phyloP scores from a whole-genome alignment of 2,888 invertebrate genomes.

The Melanchra persicariae region DNA sequence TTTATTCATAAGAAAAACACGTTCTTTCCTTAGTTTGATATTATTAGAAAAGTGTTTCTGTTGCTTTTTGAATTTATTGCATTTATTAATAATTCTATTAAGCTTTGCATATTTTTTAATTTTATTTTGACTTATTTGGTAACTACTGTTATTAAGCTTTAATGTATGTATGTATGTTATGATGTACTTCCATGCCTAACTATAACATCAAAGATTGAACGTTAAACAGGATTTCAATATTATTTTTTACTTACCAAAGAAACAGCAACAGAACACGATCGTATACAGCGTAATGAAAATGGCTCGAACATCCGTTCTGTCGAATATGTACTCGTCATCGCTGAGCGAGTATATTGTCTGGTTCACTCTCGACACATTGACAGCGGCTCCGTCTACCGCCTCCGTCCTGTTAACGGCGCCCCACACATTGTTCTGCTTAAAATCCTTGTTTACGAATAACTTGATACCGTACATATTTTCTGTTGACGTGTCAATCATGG shows the following conservation, averaged over 20 bases:
- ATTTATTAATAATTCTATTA: no score
- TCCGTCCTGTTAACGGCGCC: slow-evolving; percentile 73
- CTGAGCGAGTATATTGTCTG: slow-evolving; percentile 74
- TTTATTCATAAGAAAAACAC: no score
- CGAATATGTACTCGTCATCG: slow-evolving; percentile 93
- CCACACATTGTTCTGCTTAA: slow-evolving; percentile 72
- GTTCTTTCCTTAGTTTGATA: no score
- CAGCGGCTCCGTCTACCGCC: slow-evolving; percentile 44
- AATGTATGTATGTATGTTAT: no score
- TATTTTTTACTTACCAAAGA: slow-evolving; percentile 93
- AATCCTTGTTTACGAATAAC: slow-evolving; percentile 75
- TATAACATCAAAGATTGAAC: not conserved
- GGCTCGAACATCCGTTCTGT: slow-evolving; percentile 93
- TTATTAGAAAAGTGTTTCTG: no score
- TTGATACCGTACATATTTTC: slow-evolving; percentile 78
- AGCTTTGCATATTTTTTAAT: no score
- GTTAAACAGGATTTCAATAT: not conserved
- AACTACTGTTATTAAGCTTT: no score
- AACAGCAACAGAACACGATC: slow-evolving; percentile 95
- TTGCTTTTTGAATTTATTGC: no score
- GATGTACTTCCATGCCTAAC: not conserved
- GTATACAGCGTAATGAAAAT: slow-evolving; percentile 94
- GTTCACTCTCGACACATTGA: slow-evolving; percentile 76
- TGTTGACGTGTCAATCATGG: slow-evolving; percentile 66
- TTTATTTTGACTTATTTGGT: no score